Evolutionary conservation across 2,113 vertebrate species (phyloP).

Genomic region (Alexandromys fortis): DNA sequence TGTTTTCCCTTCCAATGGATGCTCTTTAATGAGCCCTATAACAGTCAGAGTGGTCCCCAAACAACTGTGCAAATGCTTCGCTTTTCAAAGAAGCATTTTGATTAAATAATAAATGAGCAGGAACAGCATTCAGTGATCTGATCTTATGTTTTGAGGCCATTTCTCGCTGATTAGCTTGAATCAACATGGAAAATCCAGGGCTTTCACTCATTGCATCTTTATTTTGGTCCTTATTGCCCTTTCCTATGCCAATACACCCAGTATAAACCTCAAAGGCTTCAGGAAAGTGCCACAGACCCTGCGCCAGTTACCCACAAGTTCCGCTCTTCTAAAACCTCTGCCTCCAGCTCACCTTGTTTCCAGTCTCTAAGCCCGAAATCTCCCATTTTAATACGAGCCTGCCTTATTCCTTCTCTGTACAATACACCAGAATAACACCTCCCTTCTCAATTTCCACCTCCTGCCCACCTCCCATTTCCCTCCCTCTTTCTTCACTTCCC

Average conservation of each 20-base stretch:
- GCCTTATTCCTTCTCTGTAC: not conserved
- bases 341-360: not conserved
- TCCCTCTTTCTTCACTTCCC: too few species aligned
- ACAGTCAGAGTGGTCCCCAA: slow-evolving; percentile 14
- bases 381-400: not conserved
- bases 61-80: not conserved
- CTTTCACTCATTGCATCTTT: not conserved
- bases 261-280: slow-evolving; percentile 38
- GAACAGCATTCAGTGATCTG: slow-evolving; percentile 31
- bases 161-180: slow-evolving; percentile 34
- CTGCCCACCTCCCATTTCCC: too few species aligned
- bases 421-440: not conserved
- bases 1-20: slow-evolving; percentile 39
- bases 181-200: slow-evolving; percentile 27
- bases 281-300: slow-evolving; percentile 42
- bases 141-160: slow-evolving; percentile 23
- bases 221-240: slow-evolving; percentile 45
- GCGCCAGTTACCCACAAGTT: not conserved
- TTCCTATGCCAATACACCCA: not conserved
- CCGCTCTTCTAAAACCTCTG: slow-evolving; percentile 34
- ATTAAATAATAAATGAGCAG: slow-evolving; percentile 30
- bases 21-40: not conserved
- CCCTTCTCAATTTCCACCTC: not conserved
- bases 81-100: slow-evolving; percentile 43
- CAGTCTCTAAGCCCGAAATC: not conserved